phyloP scores from a whole-genome alignment of 2,888 invertebrate genomes.

The Nebria brevicollis region DNA sequence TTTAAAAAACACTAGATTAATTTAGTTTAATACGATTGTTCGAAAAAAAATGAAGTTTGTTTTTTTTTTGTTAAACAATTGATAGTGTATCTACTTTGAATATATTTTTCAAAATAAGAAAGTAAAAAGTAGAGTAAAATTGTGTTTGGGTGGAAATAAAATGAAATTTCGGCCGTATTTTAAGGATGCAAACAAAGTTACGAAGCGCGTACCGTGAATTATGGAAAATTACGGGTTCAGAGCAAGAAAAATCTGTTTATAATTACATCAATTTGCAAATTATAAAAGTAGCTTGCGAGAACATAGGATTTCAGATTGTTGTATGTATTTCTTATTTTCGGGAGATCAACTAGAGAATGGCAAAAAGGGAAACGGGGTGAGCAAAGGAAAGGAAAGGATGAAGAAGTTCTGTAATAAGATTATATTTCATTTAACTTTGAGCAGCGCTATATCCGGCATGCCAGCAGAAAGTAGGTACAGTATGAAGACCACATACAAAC shows the following conservation, averaged over 20 bases:
- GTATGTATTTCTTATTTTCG: neutral
- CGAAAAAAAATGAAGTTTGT: too few species aligned
- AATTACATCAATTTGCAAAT: neutral
- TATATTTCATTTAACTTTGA: neutral
- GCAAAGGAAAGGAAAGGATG: neutral
- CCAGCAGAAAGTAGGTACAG: neutral
- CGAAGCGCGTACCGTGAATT: neutral
- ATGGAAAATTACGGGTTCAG: neutral
- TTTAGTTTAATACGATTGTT: too few species aligned
- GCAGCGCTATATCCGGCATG: neutral
- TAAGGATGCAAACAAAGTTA: neutral
- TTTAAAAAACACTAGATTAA: too few species aligned
- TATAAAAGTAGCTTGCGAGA: neutral
- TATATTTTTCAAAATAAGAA: too few species aligned
- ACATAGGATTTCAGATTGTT: neutral
- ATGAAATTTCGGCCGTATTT: neutral
- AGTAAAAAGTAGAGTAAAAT: too few species aligned
- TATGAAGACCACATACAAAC: neutral
- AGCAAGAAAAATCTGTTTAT: neutral
- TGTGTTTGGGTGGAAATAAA: neutral
- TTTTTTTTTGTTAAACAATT: too few species aligned
- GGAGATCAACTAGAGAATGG: neutral
- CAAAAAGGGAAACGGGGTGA: neutral
- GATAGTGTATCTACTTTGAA: too few species aligned
- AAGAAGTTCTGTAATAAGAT: conserved; percentile 1